phyloP scores from a whole-genome alignment of 2,888 invertebrate genomes.

The Thera britannica region DNA sequence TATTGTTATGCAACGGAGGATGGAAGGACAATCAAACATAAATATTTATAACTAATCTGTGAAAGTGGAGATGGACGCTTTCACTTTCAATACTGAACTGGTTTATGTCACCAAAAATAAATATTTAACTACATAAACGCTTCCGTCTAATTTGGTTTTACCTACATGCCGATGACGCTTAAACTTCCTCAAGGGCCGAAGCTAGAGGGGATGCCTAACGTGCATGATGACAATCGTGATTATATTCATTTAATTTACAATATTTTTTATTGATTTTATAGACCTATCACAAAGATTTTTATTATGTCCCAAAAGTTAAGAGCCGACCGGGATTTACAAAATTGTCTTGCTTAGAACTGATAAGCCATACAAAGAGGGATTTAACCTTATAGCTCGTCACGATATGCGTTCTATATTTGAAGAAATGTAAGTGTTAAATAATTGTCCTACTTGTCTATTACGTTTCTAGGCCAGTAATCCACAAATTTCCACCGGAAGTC shows the following conservation, averaged over 20 bases:
- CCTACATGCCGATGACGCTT: not conserved
- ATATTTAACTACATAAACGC: not conserved
- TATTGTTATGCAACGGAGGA: constrained; percentile 37
- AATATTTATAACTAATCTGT: constrained; percentile 17
- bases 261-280: no score
- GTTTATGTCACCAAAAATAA: constrained; percentile 15
- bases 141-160: not conserved
- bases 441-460: not conserved
- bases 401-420: constrained; percentile 9
- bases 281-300: no score
- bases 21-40: constrained; percentile 35
- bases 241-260: no score
- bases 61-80: constrained; percentile 24
- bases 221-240: no score
- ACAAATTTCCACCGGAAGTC: constrained; percentile 88
- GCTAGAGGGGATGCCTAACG: no score
- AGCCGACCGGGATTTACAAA: no score
- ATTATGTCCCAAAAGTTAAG: no score
- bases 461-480: constrained; percentile 64
- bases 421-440: not conserved
- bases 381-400: constrained; percentile 7
- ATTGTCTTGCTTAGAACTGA: constrained; percentile 5
- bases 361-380: constrained; percentile 13
- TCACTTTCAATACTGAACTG: constrained; percentile 20
- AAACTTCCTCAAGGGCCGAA: no score